A percentile compares a stretch with the other conserved stretches of the same genome.
Evolutionary conservation across 2,888 invertebrate species (phyloP).

Genomic region (Tetragonisca angustula): DNA sequence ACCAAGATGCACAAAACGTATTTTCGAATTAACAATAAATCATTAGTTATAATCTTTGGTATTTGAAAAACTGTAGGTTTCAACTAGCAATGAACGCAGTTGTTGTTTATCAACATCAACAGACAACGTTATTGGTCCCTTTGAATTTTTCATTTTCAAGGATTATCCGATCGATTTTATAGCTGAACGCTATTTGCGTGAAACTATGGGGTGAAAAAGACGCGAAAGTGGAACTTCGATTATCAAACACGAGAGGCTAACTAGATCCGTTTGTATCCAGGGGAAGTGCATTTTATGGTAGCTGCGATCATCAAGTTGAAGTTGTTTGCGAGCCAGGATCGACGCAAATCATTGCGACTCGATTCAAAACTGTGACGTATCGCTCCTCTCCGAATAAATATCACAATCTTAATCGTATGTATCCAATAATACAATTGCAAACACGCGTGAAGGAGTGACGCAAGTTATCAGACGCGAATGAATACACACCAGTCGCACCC

Average conservation of each 20-base stretch:
- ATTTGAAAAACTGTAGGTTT: background rate
- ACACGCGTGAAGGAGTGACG: slow-evolving; percentile 30
- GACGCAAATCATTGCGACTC: background rate
- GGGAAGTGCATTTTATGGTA: background rate
- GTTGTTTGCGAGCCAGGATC: slow-evolving; percentile 9
- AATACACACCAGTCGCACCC: background rate
- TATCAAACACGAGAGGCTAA: slow-evolving; percentile 14
- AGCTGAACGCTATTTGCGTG: slow-evolving; percentile 9
- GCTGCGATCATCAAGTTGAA: background rate
- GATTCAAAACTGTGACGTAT: slow-evolving; percentile 5
- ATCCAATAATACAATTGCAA: slow-evolving; percentile 43
- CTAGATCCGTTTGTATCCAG: background rate
- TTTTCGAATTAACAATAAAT: too few species aligned
- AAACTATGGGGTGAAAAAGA: slow-evolving; percentile 24
- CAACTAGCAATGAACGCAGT: background rate
- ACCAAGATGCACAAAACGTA: too few species aligned
- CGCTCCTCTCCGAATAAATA: slow-evolving; percentile 23
- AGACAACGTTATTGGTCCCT: slow-evolving; percentile 1
- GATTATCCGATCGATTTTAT: background rate
- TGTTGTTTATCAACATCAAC: background rate
- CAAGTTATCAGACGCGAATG: slow-evolving; percentile 18
- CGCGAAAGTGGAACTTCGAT: background rate
- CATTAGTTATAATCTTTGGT: background rate
- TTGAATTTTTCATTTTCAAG: slow-evolving; percentile 17
- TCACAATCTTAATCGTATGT: background rate